These are phyloP conservation scores for Monomorium pharaonis DNA, from an alignment of 1,140 invertebrate genomes.

Conservation along the genomic window DNA sequence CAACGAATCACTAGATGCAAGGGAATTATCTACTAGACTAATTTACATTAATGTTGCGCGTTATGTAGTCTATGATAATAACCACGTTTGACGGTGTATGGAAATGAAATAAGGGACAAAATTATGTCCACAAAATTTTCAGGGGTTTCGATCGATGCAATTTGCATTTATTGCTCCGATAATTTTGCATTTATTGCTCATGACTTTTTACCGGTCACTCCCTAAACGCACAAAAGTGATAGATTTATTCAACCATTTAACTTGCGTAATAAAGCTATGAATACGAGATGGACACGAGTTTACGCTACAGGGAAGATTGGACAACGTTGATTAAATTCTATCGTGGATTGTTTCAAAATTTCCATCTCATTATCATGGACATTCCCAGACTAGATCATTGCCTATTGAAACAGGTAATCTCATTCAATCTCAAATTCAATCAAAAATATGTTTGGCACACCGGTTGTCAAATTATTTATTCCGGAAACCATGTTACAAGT, in stretches of 20 bases:
- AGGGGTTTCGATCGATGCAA: background rate
- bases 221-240: background rate
- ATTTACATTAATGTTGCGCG: slow-evolving; percentile 47
- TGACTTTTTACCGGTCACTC: background rate
- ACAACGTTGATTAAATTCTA: slow-evolving; percentile 42
- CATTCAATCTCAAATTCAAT: background rate
- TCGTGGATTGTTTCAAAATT: slow-evolving; percentile 43
- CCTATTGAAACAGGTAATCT: slow-evolving; percentile 33
- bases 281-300: slow-evolving; percentile 28
- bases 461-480: slow-evolving; percentile 8
- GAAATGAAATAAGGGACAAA: background rate
- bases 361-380: slow-evolving; percentile 30
- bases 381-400: background rate
- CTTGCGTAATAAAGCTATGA: slow-evolving; percentile 28
- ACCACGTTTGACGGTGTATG: background rate
- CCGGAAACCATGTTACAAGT: background rate
- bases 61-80: slow-evolving; percentile 10
- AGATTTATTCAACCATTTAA: slow-evolving; percentile 30
- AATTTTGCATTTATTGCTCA: slow-evolving; percentile 2
- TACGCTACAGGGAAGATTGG: slow-evolving; percentile 4
- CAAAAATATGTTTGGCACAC: background rate
- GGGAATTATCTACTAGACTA: slow-evolving; percentile 52
- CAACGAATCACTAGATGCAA: slow-evolving; percentile 55
- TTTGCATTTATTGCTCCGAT: background rate
- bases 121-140: background rate